phyloP scores from a whole-genome alignment of 2,113 vertebrate genomes.

The Oryzias melastigma region DNA sequence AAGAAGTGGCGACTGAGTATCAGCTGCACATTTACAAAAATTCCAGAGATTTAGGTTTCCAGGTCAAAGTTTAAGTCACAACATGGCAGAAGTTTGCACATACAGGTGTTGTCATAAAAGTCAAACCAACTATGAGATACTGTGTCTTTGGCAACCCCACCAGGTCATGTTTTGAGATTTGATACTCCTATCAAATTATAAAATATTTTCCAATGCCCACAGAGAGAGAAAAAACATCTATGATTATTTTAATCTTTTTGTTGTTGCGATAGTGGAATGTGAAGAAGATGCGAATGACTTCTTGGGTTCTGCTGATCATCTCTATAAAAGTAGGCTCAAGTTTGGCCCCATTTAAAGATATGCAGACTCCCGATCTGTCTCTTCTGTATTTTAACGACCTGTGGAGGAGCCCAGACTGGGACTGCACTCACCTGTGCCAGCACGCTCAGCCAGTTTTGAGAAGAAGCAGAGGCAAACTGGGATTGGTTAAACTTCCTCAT shows the following conservation, averaged over 20 bases:
- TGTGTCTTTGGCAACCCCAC: too few species aligned
- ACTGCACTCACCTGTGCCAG: slow-evolving; percentile 67
- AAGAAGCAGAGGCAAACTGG: slow-evolving; percentile 53
- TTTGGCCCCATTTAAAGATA: slow-evolving; percentile 46
- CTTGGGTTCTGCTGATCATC: slow-evolving; percentile 46
- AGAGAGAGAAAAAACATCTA: too few species aligned
- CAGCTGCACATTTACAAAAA: slow-evolving; percentile 60
- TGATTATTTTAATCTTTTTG: too few species aligned
- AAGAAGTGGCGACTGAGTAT: slow-evolving; percentile 38
- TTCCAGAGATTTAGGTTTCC: slow-evolving; percentile 65
- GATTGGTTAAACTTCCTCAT: slow-evolving; percentile 49
- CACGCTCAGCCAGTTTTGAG: slow-evolving; percentile 41
- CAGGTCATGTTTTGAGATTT: too few species aligned
- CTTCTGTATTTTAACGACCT: slow-evolving; percentile 52
- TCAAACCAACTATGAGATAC: too few species aligned
- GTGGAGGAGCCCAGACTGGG: slow-evolving; percentile 50
- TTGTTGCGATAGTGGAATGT: neutral
- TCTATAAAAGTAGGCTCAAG: slow-evolving; percentile 46
- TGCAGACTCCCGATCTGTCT: slow-evolving; percentile 37
- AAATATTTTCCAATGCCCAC: too few species aligned
- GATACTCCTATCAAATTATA: too few species aligned
- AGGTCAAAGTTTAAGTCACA: slow-evolving; percentile 35
- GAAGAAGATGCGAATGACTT: slow-evolving; percentile 12
- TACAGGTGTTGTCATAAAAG: slow-evolving; percentile 55
- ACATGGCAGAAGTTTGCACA: slow-evolving; percentile 34